Conservation (phyloP, 2,888 invertebrate species). For the Dichetophora obliterata region DNA sequence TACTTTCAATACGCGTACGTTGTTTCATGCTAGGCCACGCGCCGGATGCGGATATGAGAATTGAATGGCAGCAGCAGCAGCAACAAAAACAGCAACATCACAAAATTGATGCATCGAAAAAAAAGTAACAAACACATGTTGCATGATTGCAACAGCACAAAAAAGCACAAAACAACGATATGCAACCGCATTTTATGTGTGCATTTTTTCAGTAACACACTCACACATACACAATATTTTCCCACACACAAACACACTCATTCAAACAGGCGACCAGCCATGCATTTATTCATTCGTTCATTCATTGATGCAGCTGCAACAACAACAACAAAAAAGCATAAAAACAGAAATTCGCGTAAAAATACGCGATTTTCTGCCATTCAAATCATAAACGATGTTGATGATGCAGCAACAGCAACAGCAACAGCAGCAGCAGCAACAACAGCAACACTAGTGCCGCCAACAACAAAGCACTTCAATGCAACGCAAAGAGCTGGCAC, state of each 20-base stretch:
- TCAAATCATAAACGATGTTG: constrained; percentile 2
- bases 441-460: no score
- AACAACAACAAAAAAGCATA: background rate
- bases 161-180: background rate
- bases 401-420: background rate
- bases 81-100: background rate
- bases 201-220: background rate
- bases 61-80: constrained; percentile 4
- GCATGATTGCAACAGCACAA: background rate
- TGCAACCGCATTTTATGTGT: no score
- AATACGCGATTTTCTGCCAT: background rate
- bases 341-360: background rate
- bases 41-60: constrained; percentile 22
- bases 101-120: background rate
- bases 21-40: background rate
- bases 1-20: constrained; percentile 1
- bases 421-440: constrained; percentile 16
- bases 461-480: no score
- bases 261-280: background rate
- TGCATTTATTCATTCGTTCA: no score
- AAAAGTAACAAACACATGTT: background rate
- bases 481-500: background rate
- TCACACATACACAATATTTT: background rate
- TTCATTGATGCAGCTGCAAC: no score
- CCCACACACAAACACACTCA: background rate